Percentiles rank a stretch among this genome's conserved stretches.
Evolutionary conservation across 2,113 vertebrate species (phyloP).

Genomic region (Tyrannus savana): DNA sequence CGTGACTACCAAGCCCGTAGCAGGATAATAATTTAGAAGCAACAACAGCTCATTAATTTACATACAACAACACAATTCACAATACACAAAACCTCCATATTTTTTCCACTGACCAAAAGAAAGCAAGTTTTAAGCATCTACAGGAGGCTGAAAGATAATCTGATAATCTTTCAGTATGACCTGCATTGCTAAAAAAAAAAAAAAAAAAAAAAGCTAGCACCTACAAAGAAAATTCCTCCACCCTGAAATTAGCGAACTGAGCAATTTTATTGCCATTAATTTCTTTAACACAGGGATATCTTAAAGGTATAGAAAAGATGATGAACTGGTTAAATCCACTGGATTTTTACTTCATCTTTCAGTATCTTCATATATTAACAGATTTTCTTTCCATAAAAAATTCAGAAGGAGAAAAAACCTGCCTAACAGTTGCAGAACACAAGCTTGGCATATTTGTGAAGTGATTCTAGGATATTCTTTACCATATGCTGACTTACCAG

Average conservation of each 20-base stretch:
- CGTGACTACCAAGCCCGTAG: not conserved
- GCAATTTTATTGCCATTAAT: not conserved
- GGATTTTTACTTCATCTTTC: constrained; percentile 15
- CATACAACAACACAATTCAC: constrained; percentile 26
- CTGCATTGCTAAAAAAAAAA: constrained; percentile 57
- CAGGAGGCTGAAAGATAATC: not conserved
- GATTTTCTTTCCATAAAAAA: constrained; percentile 49
- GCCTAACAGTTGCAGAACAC: constrained; percentile 57
- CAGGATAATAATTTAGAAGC: constrained; percentile 24
- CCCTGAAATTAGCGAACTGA: not conserved
- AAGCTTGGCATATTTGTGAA: constrained; percentile 63
- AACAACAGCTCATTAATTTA: constrained; percentile 45
- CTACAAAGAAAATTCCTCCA: not conserved
- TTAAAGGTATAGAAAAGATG: not conserved
- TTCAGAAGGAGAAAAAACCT: constrained; percentile 36
- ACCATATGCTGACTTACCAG: constrained; percentile 64
- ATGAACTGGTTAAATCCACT: not conserved
- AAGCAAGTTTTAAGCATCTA: constrained; percentile 19
- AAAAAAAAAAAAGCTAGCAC: not conserved
- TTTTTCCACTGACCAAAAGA: not conserved
- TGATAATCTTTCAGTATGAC: constrained; percentile 11
- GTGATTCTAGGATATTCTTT: constrained; percentile 66
- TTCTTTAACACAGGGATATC: not conserved
- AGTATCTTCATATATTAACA: constrained; percentile 28
- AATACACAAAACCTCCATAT: constrained; percentile 1